Evolutionary conservation across 2,888 invertebrate genomes (phyloP).

Genomic region (Apotomis turbidana): DNA sequence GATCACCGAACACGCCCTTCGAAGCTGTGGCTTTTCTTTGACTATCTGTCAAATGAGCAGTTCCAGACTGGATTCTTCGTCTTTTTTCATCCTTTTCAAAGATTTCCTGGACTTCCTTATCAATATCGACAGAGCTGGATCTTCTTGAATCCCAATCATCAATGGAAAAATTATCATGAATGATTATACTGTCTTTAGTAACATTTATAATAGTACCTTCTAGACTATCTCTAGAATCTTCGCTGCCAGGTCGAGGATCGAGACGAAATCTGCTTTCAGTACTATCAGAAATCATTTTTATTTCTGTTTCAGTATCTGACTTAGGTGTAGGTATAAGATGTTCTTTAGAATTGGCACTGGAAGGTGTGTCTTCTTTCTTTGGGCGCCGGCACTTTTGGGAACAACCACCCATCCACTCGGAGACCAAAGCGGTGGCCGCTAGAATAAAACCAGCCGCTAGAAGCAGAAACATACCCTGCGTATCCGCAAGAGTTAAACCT

Average conservation of each 20-base stretch:
- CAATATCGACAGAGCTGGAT: conserved; percentile 73
- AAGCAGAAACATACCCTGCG: conserved; percentile 92
- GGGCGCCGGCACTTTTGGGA: conserved; percentile 81
- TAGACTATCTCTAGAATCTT: conserved; percentile 63
- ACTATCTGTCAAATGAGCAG: conserved; percentile 49
- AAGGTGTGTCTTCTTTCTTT: conserved; percentile 48
- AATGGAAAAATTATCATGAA: conserved; percentile 62
- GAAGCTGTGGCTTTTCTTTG: conserved; percentile 55
- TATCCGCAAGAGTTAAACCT: conserved; percentile 90
- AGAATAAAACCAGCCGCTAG: conserved; percentile 87
- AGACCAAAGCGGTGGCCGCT: conserved; percentile 85
- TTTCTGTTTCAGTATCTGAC: conserved; percentile 46
- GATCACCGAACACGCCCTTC: conserved; percentile 63
- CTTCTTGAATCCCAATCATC: conserved; percentile 61
- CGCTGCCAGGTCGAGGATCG: conserved; percentile 56
- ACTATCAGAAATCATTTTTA: conserved; percentile 47
- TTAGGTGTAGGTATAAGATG: conserved; percentile 55
- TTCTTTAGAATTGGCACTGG: conserved; percentile 54
- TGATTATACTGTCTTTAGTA: conserved; percentile 62
- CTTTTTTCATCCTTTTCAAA: conserved; percentile 65
- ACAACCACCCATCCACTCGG: conserved; percentile 89
- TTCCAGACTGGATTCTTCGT: conserved; percentile 50
- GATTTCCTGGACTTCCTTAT: conserved; percentile 73
- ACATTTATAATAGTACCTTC: conserved; percentile 70
- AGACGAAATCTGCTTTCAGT: conserved; percentile 54